Conservation (phyloP, 2,888 invertebrate genomes). For the Melanostoma mellinum region DNA sequence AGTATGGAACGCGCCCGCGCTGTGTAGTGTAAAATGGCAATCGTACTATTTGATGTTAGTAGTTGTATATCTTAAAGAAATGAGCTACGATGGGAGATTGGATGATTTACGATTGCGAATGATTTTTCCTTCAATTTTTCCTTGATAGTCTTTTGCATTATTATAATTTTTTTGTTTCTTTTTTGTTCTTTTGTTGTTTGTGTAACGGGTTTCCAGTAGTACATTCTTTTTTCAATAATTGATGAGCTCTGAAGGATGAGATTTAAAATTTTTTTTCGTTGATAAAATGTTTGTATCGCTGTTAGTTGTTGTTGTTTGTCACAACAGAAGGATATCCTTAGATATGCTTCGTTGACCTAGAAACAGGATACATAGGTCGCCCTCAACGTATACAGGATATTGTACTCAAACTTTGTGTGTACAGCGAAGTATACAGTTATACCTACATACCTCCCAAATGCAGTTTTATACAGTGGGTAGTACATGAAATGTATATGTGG, state of each 20-base stretch:
- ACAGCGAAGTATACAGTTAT: conserved; percentile 46
- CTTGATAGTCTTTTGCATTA: conserved; percentile 51
- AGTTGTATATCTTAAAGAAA: conserved; percentile 16
- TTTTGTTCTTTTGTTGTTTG: conserved; percentile 4
- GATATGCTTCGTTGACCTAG: conserved; percentile 70
- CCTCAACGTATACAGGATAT: conserved; percentile 63
- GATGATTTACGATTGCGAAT: conserved; percentile 68
- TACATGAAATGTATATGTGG: conserved; percentile 7
- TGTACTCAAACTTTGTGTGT: conserved; percentile 69
- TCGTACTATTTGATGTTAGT: not conserved
- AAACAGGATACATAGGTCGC: conserved; percentile 64
- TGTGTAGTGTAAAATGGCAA: conserved; percentile 6
- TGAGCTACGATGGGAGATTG: conserved; percentile 55
- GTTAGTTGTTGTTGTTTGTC: not conserved
- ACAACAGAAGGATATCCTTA: conserved; percentile 51
- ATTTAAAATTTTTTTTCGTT: conserved; percentile 31
- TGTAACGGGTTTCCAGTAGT: not conserved
- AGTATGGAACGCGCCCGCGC: conserved; percentile 52
- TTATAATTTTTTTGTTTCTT: conserved; percentile 3
- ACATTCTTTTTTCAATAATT: conserved; percentile 10
- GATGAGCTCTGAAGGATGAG: conserved; percentile 35
- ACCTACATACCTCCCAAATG: conserved; percentile 41
- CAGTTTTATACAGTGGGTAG: conserved; percentile 50
- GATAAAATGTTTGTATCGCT: conserved; percentile 3
- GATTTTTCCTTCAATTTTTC: conserved; percentile 42